phyloP scores from a whole-genome alignment of 2,888 invertebrate species.

The Microctonus hyperodae region DNA sequence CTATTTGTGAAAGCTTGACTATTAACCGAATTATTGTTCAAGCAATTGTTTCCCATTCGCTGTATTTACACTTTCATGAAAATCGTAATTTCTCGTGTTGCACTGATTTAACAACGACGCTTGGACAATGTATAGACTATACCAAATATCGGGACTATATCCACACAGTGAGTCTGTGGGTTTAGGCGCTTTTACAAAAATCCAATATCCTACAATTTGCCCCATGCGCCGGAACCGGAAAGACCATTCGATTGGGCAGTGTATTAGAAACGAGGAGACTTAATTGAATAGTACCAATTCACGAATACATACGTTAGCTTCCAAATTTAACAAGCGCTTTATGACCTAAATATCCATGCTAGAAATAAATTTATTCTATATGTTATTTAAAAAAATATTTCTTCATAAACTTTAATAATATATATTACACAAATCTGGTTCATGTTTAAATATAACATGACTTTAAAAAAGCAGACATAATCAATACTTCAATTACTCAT shows the following conservation, averaged over 20 bases:
- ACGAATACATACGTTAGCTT: slow-evolving; percentile 28
- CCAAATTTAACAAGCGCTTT: neutral
- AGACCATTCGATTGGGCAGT: slow-evolving; percentile 43
- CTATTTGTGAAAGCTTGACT: slow-evolving; percentile 18
- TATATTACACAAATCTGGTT: neutral
- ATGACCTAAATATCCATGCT: too few relatives aligned
- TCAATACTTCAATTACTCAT: neutral
- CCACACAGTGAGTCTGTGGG: neutral
- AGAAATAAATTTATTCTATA: too few relatives aligned
- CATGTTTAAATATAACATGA: neutral
- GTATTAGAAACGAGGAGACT: slow-evolving; percentile 28
- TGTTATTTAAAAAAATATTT: neutral
- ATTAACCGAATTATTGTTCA: slow-evolving; percentile 25
- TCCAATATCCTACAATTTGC: slow-evolving; percentile 38
- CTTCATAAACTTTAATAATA: neutral
- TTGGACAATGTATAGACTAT: neutral
- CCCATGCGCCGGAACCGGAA: slow-evolving; percentile 43
- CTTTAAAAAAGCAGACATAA: neutral
- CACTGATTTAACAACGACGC: slow-evolving; percentile 3
- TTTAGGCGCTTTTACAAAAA: slow-evolving; percentile 35
- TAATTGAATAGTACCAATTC: slow-evolving; percentile 43
- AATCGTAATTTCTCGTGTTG: slow-evolving; percentile 2
- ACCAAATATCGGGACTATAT: neutral
- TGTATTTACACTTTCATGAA: neutral
- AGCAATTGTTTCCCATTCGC: slow-evolving; percentile 24